A percentile compares a stretch with the other conserved stretches of the same genome.
Conservation (phyloP, 2,888 invertebrate species). For the Listrodromus nycthemerus region DNA sequence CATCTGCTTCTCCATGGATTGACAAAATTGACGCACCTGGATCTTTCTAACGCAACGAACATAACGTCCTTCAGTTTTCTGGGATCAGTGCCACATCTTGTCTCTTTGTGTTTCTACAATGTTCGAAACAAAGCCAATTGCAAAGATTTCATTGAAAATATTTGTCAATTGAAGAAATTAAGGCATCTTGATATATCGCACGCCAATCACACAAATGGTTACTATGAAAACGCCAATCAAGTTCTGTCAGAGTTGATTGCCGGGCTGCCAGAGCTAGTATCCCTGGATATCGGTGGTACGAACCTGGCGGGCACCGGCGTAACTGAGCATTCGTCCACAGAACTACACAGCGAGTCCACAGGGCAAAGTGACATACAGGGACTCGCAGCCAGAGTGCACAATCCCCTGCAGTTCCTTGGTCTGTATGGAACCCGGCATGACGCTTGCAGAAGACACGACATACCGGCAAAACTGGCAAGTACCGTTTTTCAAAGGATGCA, state of each 20-base stretch:
- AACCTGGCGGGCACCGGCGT: slow-evolving; percentile 96
- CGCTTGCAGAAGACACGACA: slow-evolving; percentile 95
- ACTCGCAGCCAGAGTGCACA: slow-evolving; percentile 90
- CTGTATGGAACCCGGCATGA: slow-evolving; percentile 95
- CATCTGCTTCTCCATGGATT: slow-evolving; percentile 87
- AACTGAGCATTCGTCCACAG: slow-evolving; percentile 85
- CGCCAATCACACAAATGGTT: slow-evolving; percentile 89
- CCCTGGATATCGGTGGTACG: slow-evolving; percentile 97
- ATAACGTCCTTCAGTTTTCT: slow-evolving; percentile 89
- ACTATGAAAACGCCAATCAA: slow-evolving; percentile 91
- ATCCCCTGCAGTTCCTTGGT: slow-evolving; percentile 95
- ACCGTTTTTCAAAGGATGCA: neutral
- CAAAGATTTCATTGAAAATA: slow-evolving; percentile 75
- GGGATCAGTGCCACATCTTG: slow-evolving; percentile 88
- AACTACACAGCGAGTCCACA: slow-evolving; percentile 55
- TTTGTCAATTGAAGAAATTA: slow-evolving; percentile 85
- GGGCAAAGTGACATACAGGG: slow-evolving; percentile 93
- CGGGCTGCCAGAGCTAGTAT: slow-evolving; percentile 90
- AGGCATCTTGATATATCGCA: slow-evolving; percentile 94
- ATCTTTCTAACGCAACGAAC: slow-evolving; percentile 89
- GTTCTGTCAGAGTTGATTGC: slow-evolving; percentile 90
- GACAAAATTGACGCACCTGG: slow-evolving; percentile 88
- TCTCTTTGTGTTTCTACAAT: slow-evolving; percentile 92
- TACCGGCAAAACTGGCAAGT: slow-evolving; percentile 94
- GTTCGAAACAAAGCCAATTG: slow-evolving; percentile 85